These are phyloP conservation scores for Pteronura brasiliensis DNA, from an alignment of 2,113 vertebrate genomes.

Conservation along the genomic window DNA sequence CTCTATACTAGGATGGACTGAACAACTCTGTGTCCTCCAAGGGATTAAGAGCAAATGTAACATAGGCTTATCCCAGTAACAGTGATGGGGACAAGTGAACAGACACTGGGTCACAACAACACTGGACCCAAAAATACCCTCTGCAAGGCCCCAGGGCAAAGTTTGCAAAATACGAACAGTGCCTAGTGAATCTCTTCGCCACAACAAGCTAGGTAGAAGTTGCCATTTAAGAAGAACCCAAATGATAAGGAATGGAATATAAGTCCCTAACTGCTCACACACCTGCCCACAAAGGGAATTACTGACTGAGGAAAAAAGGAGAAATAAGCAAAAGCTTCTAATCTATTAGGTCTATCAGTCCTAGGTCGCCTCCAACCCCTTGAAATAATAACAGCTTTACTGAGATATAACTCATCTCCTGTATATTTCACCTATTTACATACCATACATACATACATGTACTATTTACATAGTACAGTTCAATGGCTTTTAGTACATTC, in stretches of 20 bases:
- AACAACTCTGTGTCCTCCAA: slow-evolving; percentile 69
- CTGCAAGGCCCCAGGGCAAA: neutral
- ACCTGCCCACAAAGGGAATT: neutral
- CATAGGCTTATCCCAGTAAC: slow-evolving; percentile 62
- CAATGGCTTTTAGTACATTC: neutral
- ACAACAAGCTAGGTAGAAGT: neutral
- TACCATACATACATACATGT: too few species aligned
- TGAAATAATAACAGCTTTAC: neutral
- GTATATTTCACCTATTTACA: neutral
- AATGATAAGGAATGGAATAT: slow-evolving; percentile 56
- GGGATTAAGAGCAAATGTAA: slow-evolving; percentile 76
- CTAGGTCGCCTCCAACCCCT: neutral
- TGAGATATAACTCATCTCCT: neutral
- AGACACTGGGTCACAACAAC: slow-evolving; percentile 66
- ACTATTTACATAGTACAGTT: neutral
- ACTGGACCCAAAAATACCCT: slow-evolving; percentile 48
- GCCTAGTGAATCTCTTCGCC: neutral
- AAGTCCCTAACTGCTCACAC: neutral
- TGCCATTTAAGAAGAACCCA: slow-evolving; percentile 46
- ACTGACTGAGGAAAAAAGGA: neutral
- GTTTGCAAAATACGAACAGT: neutral
- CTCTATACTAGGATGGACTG: slow-evolving; percentile 68
- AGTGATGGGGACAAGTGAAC: slow-evolving; percentile 66
- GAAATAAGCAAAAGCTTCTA: neutral
- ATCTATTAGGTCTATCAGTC: neutral